Evolutionary conservation across 2,113 vertebrate species (phyloP).

Genomic region (Archilochus colubris): DNA sequence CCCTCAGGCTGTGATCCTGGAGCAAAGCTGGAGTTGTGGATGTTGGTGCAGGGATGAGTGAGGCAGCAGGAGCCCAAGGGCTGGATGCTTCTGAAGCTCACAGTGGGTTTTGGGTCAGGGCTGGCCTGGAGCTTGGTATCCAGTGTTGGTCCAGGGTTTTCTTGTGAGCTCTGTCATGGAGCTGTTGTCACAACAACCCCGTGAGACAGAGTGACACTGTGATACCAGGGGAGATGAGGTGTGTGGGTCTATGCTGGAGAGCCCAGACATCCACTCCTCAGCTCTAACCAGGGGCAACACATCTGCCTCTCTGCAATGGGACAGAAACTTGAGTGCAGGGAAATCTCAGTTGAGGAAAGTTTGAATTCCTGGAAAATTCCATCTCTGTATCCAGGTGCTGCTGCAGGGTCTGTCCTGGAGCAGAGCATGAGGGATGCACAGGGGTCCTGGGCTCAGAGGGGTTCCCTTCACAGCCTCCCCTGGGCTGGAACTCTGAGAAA

Average conservation of each 20-base stretch:
- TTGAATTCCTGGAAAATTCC: not conserved
- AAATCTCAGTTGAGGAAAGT: not conserved
- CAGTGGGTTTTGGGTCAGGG: not conserved
- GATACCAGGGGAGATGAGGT: not conserved
- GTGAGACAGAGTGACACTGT: not conserved
- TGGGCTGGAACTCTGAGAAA: not conserved
- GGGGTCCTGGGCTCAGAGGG: not conserved
- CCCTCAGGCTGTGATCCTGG: not conserved
- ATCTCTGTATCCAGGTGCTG: not conserved
- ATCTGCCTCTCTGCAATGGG: rapidly evolving
- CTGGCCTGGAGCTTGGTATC: not conserved
- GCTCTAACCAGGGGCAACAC: not conserved
- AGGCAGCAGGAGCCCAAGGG: not conserved
- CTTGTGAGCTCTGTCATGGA: not conserved
- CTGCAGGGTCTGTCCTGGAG: not conserved
- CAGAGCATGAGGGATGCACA: not conserved
- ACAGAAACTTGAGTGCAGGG: not conserved
- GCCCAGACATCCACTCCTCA: rapidly evolving
- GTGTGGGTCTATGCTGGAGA: not conserved
- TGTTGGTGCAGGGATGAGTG: not conserved
- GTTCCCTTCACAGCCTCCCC: not conserved
- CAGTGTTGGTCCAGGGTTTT: not conserved
- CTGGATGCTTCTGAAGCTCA: not conserved
- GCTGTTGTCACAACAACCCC: not conserved
- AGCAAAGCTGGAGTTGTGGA: not conserved